phyloP scores from a whole-genome alignment of 2,113 vertebrate species.

The Arenaria interpres region DNA sequence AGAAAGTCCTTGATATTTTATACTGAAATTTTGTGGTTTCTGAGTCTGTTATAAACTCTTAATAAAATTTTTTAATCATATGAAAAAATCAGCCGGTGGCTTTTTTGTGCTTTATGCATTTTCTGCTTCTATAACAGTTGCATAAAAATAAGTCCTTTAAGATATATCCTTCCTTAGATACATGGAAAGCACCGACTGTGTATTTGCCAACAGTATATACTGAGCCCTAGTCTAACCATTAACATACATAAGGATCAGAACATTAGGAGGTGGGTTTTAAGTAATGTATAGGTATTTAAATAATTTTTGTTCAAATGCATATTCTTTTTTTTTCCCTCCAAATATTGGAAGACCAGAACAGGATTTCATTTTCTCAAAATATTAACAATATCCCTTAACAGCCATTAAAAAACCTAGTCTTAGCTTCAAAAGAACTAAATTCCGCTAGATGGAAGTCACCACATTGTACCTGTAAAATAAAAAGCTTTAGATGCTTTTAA shows the following conservation, averaged over 20 bases:
- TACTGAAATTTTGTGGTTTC: not conserved
- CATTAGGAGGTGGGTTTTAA: not conserved
- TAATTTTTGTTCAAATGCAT: not conserved
- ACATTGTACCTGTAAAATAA: not conserved
- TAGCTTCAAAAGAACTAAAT: not conserved
- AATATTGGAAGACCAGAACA: not conserved
- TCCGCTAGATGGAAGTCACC: not conserved
- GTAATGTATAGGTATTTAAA: not conserved
- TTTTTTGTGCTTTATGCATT: not conserved
- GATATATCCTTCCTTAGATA: not conserved
- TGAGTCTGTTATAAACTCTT: not conserved
- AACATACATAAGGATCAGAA: not conserved
- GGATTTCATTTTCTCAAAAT: not conserved
- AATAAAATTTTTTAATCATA: constrained; percentile 37
- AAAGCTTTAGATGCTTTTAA: not conserved
- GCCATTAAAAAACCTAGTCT: not conserved
- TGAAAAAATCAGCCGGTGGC: not conserved
- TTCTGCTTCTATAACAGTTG: not conserved
- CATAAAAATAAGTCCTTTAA: not conserved
- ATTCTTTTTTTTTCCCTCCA: not conserved
- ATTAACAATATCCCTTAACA: not conserved
- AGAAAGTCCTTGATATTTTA: not conserved
- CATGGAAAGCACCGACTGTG: not conserved
- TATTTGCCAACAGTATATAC: not conserved
- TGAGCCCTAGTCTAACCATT: not conserved